Evolutionary conservation across 2,888 invertebrate genomes (phyloP), one percentile per base, ranked within the genome.

Genomic region (Leptopterna dolabrata): DNA sequence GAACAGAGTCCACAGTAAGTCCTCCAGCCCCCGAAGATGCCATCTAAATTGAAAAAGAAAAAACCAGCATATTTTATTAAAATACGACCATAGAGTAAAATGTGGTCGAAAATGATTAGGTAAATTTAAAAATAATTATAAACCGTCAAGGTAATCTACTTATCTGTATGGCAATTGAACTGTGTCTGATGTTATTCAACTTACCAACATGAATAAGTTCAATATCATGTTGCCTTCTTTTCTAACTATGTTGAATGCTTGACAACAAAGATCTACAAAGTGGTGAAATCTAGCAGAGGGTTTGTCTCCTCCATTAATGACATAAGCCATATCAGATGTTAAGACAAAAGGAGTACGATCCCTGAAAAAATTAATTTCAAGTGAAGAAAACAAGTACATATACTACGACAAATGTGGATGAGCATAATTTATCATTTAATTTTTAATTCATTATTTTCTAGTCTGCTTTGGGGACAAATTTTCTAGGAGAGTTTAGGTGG

Each of bases 291-390:
- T 95, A 89, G 96, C 97, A 9, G 97, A 96, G 51, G 97, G 97
- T 90, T 97, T 95, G 91, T 98, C 98, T 1, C 98, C 98, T 82
- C 98, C 98, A 92, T 99, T 99, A 91, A 99, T 99, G n/a, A 99
- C 99, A 92, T 98, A 99, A 6, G 97, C 99, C 99, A 99, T 99
- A 92, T 99, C 99, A 41, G 97, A 96, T 0, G 99, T 99, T 87
- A 99, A 92, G 0, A 99, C 98, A 93, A 99, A 99, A 0, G 99
- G 99, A 0, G 98, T 97, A 16, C 99, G 96, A 92, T 99, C 99
- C 90, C 99, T 97, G 92, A 76, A 91, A 90, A 86, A 87, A 71
- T n/a, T n/a, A 87, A 4, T 36, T 4, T 36, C 36, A 36, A 36
- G 36, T 4, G 7, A 4, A 4, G 2, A 36, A 36, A 36, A 36